Conservation (phyloP, 2,888 invertebrate species). For the Diachrysia chrysitis region DNA sequence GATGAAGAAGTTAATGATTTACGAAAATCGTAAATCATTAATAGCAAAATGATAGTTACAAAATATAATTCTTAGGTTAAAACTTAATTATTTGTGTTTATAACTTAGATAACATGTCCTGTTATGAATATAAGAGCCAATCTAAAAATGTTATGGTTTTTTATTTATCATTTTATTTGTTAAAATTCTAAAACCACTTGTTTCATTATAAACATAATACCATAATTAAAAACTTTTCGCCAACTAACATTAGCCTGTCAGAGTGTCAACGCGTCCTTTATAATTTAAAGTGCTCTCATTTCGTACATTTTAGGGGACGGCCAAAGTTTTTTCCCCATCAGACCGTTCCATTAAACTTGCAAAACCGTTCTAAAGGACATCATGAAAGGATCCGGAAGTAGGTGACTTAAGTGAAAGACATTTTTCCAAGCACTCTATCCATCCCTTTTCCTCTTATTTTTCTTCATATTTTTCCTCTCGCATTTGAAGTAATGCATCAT, state of each 20-base stretch:
- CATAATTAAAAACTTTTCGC: neutral
- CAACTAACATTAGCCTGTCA: neutral
- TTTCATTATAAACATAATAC: neutral
- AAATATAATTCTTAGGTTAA: no score
- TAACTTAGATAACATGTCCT: no score
- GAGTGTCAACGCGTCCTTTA: slow-evolving; percentile 11
- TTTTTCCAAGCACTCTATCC: slow-evolving; percentile 7
- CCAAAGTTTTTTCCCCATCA: slow-evolving; percentile 41
- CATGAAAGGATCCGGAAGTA: slow-evolving; percentile 46
- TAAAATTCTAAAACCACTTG: neutral
- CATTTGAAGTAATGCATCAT: slow-evolving; percentile 18
- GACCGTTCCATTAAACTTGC: slow-evolving; percentile 55
- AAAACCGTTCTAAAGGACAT: slow-evolving; percentile 53
- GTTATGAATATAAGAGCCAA: no score
- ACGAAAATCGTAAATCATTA: no score
- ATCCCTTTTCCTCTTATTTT: slow-evolving; percentile 21
- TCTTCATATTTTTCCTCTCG: slow-evolving; percentile 16
- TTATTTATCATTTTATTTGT: no score
- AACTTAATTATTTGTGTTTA: no score
- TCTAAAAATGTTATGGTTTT: no score
- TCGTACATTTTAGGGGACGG: slow-evolving; percentile 35
- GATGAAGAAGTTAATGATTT: no score
- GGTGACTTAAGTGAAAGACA: slow-evolving; percentile 43
- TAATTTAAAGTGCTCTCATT: slow-evolving; percentile 24
- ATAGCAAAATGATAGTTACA: no score